Evolutionary conservation across 2,113 vertebrate species (phyloP).

Genomic region (Anoplopoma fimbria): DNA sequence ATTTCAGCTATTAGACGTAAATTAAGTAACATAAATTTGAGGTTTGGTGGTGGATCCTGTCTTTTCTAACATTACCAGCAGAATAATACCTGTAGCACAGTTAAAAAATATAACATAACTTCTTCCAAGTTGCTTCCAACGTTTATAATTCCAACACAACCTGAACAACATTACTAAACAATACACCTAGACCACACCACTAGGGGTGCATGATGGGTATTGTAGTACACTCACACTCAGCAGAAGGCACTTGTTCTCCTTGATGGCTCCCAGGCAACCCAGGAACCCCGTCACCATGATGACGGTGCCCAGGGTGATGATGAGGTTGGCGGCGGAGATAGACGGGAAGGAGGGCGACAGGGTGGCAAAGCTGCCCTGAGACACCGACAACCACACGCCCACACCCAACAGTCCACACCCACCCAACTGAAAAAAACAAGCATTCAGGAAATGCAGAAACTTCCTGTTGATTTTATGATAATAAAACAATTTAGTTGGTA

Average conservation of each 20-base stretch:
- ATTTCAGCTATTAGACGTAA: not conserved
- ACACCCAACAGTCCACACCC: slow-evolving; percentile 96
- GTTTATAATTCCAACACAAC: not conserved
- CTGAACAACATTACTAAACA: not conserved
- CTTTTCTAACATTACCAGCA: too few relatives aligned
- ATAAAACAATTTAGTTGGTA: not conserved
- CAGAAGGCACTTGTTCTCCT: slow-evolving; percentile 99
- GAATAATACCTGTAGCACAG: not conserved
- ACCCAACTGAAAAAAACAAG: slow-evolving; percentile 88
- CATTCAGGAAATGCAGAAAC: slow-evolving; percentile 52
- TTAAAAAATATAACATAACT: too few relatives aligned
- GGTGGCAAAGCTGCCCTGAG: slow-evolving; percentile 97
- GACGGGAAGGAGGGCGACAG: slow-evolving; percentile 98
- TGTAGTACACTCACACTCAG: slow-evolving; percentile 90
- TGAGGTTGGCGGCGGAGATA: slow-evolving; percentile 95
- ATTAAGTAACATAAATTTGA: not conserved
- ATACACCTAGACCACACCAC: too few relatives aligned
- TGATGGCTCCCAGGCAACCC: slow-evolving; percentile 97
- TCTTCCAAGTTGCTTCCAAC: not conserved
- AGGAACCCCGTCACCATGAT: slow-evolving; percentile 98
- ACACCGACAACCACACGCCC: slow-evolving; percentile 98
- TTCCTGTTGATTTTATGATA: slow-evolving; percentile 39
- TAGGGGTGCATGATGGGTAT: slow-evolving; percentile 12
- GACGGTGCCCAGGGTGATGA: slow-evolving; percentile 94
- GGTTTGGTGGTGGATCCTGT: not conserved